Evolutionary conservation across 2,888 invertebrate genomes (phyloP), one percentile per base, ranked within the genome.

Genomic region (Liposcelis brunnea): DNA sequence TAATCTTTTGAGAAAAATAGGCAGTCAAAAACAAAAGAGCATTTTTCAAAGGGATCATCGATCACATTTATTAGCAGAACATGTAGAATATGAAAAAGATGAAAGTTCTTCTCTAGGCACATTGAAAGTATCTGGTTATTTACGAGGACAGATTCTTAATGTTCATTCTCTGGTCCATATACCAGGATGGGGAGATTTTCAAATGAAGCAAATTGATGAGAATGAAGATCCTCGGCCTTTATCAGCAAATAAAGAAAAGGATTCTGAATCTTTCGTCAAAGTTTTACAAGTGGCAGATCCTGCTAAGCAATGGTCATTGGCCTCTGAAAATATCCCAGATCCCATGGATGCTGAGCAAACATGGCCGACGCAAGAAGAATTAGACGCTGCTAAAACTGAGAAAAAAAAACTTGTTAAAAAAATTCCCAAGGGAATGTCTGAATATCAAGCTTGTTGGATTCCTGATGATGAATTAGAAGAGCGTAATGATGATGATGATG

Each of bases 301-400:
- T 1, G 55, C 56, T 0, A 73, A 76, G 56, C 85, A 84, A 57
- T 65, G 64, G 48, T 43, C 18, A 49, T 42, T 42, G 11, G 14
- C 19, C 11, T 26, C 5, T 19, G 93, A 91, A 66, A 84, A 85
- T 63, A 65, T 77, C 44, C 80, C 82, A 1, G 87, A 94, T 67
- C 80, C 80, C 5, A 84, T 94, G 87, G 85, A 90, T 59, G 89
- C 82, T 1, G 95, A 95, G 60, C 95, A 95, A 64, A 94, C 93
- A 1, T 94, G 91, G 90, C 94, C 95, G 0, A 91, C 91, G 12
- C 81, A 82, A 52, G 89, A 93, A 57, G 93, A 94, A 65, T 72
- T 91, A 49, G 72, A 74, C 50, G 72, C 77, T 53, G 80, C 85
- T 11, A 77, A 73, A 54, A 68, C 65, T 33, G 75, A 73, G 54